Evolutionary conservation across 2,113 vertebrate species (phyloP).

Genomic region (Copsychus sechellarum): DNA sequence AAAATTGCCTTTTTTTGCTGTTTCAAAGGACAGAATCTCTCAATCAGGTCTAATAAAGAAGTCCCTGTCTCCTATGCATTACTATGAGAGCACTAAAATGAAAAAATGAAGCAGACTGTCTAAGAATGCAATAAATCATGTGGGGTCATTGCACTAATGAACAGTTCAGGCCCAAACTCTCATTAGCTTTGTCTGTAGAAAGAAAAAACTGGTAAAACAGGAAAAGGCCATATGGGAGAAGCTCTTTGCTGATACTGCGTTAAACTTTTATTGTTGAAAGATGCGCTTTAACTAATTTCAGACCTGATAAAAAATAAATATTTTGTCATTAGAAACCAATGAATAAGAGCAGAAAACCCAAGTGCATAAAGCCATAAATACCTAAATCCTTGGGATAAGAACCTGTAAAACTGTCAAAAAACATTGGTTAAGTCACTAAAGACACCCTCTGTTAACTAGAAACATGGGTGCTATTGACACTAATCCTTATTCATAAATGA

Average conservation of each 20-base stretch:
- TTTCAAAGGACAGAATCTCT: background rate
- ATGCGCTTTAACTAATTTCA: constrained; percentile 63
- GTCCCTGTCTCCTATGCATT: constrained; percentile 3
- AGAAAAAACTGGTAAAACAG: constrained; percentile 47
- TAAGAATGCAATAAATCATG: constrained; percentile 47
- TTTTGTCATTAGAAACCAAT: constrained; percentile 59
- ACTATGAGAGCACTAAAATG: background rate
- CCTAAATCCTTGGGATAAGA: constrained; percentile 63
- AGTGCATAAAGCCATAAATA: constrained; percentile 73
- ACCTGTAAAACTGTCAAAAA: constrained; percentile 78
- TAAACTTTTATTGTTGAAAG: constrained; percentile 54
- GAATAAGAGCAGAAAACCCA: constrained; percentile 58
- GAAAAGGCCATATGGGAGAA: constrained; percentile 23
- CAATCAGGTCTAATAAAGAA: background rate
- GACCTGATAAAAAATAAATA: constrained; percentile 31
- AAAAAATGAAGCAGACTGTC: background rate
- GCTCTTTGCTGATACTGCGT: constrained; percentile 7
- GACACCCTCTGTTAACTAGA: constrained; percentile 45
- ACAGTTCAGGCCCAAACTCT: background rate
- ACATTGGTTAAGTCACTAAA: constrained; percentile 67
- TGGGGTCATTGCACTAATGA: constrained; percentile 35
- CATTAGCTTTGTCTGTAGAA: constrained; percentile 52
- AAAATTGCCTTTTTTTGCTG: background rate
- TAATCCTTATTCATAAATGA: constrained; percentile 22
- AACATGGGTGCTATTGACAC: background rate